Evolutionary conservation across 2,888 invertebrate genomes (phyloP).

Genomic region (Aleiodes leptofemur): DNA sequence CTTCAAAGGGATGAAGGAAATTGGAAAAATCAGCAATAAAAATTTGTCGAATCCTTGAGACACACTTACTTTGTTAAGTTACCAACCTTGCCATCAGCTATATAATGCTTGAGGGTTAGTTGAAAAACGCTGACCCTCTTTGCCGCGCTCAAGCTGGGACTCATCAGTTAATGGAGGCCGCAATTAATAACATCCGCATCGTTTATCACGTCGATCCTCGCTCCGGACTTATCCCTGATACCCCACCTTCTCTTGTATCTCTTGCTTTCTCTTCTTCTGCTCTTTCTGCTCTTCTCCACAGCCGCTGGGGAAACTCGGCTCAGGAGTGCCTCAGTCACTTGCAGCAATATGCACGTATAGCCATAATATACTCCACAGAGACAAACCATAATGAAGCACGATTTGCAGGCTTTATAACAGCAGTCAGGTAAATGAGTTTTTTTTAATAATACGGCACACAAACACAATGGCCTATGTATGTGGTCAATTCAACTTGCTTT

Average conservation of each 20-base stretch:
- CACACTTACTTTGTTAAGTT: not conserved
- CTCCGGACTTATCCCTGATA: not conserved
- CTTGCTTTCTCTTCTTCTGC: not conserved
- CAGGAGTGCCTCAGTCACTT: conserved; percentile 18
- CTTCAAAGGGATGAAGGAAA: not conserved
- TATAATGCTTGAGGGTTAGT: not conserved
- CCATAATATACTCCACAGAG: conserved; percentile 18
- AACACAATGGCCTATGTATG: not conserved
- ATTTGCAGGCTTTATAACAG: conserved; percentile 11
- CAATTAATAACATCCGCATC: conserved; percentile 67
- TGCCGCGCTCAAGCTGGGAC: conserved; percentile 48
- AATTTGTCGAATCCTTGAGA: not conserved
- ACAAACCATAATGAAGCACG: conserved; percentile 33
- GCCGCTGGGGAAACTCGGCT: not conserved
- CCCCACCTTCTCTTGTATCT: not conserved
- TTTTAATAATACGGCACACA: not conserved
- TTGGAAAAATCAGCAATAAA: conserved; percentile 27
- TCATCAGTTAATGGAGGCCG: conserved; percentile 67
- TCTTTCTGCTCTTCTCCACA: not conserved
- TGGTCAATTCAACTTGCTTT: not conserved
- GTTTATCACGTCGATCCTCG: conserved; percentile 67
- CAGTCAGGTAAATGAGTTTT: not conserved
- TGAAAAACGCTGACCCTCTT: not conserved
- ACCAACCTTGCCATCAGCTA: not conserved
- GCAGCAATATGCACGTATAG: conserved; percentile 8